Base-by-base conservation (phyloP, 2,113 vertebrate species). In the Bolborhynchus lineola region DNA sequence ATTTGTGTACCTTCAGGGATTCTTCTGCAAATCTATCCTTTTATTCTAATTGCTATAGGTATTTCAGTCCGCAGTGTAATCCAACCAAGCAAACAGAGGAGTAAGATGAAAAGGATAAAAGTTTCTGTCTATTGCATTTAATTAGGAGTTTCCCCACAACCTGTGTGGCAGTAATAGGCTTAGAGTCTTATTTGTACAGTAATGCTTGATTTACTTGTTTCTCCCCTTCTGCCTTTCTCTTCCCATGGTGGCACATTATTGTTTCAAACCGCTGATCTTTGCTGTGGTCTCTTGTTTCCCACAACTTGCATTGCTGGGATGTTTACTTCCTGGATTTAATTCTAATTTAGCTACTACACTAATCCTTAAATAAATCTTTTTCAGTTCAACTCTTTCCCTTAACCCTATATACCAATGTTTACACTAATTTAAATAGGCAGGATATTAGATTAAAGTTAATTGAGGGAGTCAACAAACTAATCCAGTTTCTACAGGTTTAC, bases 361-460 rank as follows among this genome's bases (percentile, higher is more conserved):
- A 98, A 97, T 97, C 97, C 97, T 97, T 98, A 97, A 96, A 97
- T 97, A 98, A 97, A 97, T 98, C 96, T 94, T 97, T 96, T 97
- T 95, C 96, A 92, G 94, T 96, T 97, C 96, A 95, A 53, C 93
- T 96, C 95, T 82, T 96, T 96, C 77, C 91, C 90, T 92, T 95
- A 97, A 92, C 94, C 89, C 93, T 96, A 95, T 95, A 89, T 77
- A 82, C 87, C 81, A 96, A 88, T 97, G 96, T 97, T 97, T 97
- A 97, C 95, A 96, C 88, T 96, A 93, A 97, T 97, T 96, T 96
- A 97, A 97, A 97, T 96, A 90, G 96, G 92, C 97, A 97, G 97
- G 97, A 98, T 97, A 97, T 98, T 97, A 98, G 95, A 97, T 98
- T 97, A 98, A 96, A 93, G 92, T 95, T 97, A 97, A 97, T 97